Evolutionary conservation across 2,888 invertebrate genomes (phyloP).

Genomic region (Allophyes oxyacanthae): DNA sequence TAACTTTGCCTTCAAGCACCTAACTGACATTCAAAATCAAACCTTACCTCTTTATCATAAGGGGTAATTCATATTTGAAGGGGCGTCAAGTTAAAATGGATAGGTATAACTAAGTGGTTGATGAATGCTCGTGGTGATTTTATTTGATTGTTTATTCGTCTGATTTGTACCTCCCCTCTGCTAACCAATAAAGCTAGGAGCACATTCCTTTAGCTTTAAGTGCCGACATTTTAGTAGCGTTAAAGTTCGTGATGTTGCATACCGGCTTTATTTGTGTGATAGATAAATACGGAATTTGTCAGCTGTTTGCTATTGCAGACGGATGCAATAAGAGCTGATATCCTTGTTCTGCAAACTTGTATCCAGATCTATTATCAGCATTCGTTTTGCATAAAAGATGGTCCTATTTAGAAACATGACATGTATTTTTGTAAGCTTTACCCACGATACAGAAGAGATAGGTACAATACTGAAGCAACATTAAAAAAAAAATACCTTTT

Average conservation of each 20-base stretch:
- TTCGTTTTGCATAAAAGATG: too few relatives aligned
- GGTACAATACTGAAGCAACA: too few relatives aligned
- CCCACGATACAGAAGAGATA: too few relatives aligned
- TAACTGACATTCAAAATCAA: constrained; percentile 7
- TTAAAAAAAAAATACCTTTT: too few relatives aligned
- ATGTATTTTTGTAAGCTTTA: too few relatives aligned
- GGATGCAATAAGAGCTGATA: too few relatives aligned
- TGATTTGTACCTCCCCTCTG: constrained; percentile 66
- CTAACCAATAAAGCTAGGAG: constrained; percentile 28
- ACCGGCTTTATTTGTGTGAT: constrained; percentile 13
- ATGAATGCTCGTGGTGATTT: constrained; percentile 81
- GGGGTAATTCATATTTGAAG: not conserved
- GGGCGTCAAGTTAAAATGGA: constrained; percentile 40
- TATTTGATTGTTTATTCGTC: constrained; percentile 84
- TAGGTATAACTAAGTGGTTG: constrained; percentile 73
- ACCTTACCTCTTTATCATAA: constrained; percentile 16
- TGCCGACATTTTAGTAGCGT: constrained; percentile 24
- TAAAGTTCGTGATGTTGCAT: constrained; percentile 19
- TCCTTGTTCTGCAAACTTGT: too few relatives aligned
- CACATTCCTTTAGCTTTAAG: constrained; percentile 36
- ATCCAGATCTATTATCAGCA: too few relatives aligned
- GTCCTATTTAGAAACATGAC: too few relatives aligned
- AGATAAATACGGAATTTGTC: constrained; percentile 22
- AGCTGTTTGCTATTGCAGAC: not conserved
- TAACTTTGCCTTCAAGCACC: not conserved